Evolutionary conservation across 2,113 vertebrate genomes (phyloP).

Genomic region (Micromys minutus): DNA sequence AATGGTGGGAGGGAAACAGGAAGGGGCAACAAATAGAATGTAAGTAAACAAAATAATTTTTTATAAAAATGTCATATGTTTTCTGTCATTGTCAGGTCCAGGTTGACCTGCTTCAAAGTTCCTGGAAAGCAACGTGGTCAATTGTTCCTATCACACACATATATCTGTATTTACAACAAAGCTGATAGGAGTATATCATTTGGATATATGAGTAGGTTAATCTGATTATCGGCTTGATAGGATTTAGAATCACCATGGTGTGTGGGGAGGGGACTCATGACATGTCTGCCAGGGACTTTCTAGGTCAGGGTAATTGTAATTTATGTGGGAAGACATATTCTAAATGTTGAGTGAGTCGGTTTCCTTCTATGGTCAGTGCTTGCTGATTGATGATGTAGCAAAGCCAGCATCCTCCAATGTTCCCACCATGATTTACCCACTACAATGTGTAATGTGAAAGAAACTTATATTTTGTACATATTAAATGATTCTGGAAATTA

Average conservation of each 20-base stretch:
- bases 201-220: too few relatives aligned
- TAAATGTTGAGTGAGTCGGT: background rate
- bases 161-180: background rate
- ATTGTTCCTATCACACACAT: background rate
- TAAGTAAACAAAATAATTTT: too few relatives aligned
- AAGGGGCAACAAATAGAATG: too few relatives aligned
- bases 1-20: too few relatives aligned
- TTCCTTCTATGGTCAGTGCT: background rate
- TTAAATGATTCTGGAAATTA: too few relatives aligned
- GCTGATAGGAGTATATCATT: background rate
- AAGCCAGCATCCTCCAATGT: background rate
- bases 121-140: background rate
- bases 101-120: background rate
- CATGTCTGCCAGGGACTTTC: background rate
- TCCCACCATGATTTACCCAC: background rate
- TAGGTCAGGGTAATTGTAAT: too few relatives aligned
- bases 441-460: background rate
- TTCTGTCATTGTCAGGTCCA: background rate
- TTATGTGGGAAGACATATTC: background rate
- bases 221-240: background rate
- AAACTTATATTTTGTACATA: too few relatives aligned
- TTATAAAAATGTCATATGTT: too few relatives aligned
- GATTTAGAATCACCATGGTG: background rate
- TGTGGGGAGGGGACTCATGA: too few relatives aligned
- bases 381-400: background rate